phyloP scores from a whole-genome alignment of 2,888 invertebrate species.

The Lysandra coridon region DNA sequence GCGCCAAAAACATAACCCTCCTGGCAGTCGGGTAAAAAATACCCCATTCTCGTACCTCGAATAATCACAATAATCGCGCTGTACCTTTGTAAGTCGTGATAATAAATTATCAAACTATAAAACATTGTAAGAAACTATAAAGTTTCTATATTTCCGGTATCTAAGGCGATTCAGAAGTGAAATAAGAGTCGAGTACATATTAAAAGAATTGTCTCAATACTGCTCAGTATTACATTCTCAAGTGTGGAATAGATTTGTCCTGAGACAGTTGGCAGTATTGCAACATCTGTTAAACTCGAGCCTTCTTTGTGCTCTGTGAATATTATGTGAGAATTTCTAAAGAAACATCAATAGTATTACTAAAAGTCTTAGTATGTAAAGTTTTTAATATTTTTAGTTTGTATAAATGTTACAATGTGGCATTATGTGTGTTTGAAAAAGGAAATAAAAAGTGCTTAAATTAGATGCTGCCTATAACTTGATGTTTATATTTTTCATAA shows the following conservation, averaged over 20 bases:
- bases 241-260: neutral
- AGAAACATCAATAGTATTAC: neutral
- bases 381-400: neutral
- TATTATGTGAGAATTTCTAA: neutral
- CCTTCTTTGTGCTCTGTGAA: neutral
- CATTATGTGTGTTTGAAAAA: too few relatives aligned
- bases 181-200: neutral
- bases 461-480: too few relatives aligned
- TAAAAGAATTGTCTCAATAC: neutral
- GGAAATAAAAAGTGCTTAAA: too few relatives aligned
- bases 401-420: too few relatives aligned
- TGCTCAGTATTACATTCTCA: slow-evolving; percentile 8
- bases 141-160: neutral
- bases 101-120: too few relatives aligned
- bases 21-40: too few relatives aligned
- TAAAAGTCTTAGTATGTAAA: neutral
- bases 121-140: neutral
- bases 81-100: too few relatives aligned
- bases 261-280: slow-evolving; percentile 4
- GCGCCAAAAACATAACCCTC: too few relatives aligned
- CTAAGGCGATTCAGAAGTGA: neutral
- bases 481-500: too few relatives aligned
- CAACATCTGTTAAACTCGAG: slow-evolving; percentile 8
- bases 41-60: too few relatives aligned
- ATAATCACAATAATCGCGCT: too few relatives aligned